Evolutionary conservation across 2,797 vertebrate species (phyloP).

Genomic region (Coluber constrictor): DNA sequence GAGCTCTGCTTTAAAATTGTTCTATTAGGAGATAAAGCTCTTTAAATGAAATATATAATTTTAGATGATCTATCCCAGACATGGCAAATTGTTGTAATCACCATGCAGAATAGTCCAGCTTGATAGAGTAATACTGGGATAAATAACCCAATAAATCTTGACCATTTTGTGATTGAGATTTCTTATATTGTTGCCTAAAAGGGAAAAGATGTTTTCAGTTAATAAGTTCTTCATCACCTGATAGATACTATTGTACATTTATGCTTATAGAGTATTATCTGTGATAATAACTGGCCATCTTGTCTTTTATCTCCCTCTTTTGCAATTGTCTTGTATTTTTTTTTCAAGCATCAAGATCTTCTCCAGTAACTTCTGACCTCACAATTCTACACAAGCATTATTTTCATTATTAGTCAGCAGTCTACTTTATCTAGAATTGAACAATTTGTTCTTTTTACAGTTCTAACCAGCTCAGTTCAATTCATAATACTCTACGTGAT

Average conservation of each 20-base stretch:
- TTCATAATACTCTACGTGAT: background rate
- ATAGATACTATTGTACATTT: background rate
- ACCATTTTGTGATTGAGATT: background rate
- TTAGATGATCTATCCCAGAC: background rate
- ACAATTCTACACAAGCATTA: background rate
- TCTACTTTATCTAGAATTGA: background rate
- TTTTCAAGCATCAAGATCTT: background rate
- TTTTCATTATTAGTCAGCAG: background rate
- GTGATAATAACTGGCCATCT: background rate
- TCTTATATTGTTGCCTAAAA: background rate
- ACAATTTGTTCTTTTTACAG: background rate
- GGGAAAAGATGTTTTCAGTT: background rate
- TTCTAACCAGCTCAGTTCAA: background rate
- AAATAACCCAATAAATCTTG: background rate
- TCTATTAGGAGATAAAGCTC: too few relatives aligned
- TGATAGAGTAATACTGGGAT: background rate
- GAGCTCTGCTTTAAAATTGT: background rate
- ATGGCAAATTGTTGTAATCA: background rate
- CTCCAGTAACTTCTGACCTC: background rate
- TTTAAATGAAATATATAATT: background rate
- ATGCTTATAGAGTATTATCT: background rate
- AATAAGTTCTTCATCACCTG: background rate
- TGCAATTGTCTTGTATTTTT: background rate
- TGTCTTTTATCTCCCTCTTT: background rate
- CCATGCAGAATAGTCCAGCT: background rate